Base-by-base conservation (phyloP, 2,113 vertebrate genomes). In the Mungos mungo region DNA sequence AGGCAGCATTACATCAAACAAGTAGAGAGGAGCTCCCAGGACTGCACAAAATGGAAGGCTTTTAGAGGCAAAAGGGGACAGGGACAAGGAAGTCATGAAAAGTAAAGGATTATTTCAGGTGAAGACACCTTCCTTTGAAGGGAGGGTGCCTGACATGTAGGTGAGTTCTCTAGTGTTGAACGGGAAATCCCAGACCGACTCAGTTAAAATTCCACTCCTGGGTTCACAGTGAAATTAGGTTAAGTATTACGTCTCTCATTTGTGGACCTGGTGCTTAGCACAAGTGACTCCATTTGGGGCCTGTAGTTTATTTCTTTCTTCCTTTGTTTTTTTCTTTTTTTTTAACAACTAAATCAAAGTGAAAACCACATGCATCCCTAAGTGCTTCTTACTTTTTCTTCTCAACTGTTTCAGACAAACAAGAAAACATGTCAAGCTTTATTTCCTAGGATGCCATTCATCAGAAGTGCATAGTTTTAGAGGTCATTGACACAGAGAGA, bases 341-440 rank as follows among this genome's bases (percentile, higher is more conserved):
- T 21, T 52, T 0, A 79, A 47, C 16, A 79, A 33, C 29, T 52
- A 96, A 96, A 92, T 87, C 72, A 35, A 65, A 83, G 74, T 68
- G 74, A 88, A 88, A 96, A 88, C 11, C 13, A 27, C 18, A 65
- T 65, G 47, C 25, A 88, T 88, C 47, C 76, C n/a, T 87, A 96
- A 91, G 60, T 93, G 27, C 1, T 87, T 96, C 97, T 95, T 63
- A 87, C 11, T 47, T 81, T 85, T 87, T 80, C 47, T 92, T 90
- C 60, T 76, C 38, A 71, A 72, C 9, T 60, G 97, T 98, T 96
- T 96, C 60, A 97, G 89, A 81, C 47, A 94, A 92, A 66, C 35
- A 97, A 96, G 63, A 29, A 94, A 85, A 85, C 41, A 41, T 92
- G 74, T 90, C 91, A 92, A 88, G 33, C 12, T 7, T 97, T 60